Evolutionary conservation across 1,140 invertebrate species (phyloP).

Genomic region (Drosophila baimaii): DNA sequence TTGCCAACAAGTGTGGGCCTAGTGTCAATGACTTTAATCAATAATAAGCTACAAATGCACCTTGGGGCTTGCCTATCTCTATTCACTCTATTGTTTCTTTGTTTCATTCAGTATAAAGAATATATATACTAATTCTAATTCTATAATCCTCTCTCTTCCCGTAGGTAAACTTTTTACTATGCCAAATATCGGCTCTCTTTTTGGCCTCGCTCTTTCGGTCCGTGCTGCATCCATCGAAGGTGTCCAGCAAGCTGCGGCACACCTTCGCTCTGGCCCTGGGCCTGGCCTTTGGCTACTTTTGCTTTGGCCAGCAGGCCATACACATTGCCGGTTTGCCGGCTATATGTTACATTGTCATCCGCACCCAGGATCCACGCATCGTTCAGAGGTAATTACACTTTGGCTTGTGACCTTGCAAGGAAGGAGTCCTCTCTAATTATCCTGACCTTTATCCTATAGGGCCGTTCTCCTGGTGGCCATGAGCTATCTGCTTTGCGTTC

Average conservation of each 20-base stretch:
- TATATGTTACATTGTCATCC: slow-evolving; percentile 90
- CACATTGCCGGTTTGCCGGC: slow-evolving; percentile 90
- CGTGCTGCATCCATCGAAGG: slow-evolving; percentile 87
- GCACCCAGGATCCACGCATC: slow-evolving; percentile 86
- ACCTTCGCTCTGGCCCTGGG: slow-evolving; percentile 90
- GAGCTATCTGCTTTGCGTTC: slow-evolving; percentile 92
- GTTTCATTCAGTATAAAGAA: neutral
- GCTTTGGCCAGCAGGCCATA: slow-evolving; percentile 93
- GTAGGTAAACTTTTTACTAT: slow-evolving; percentile 93
- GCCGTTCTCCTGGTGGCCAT: slow-evolving; percentile 90
- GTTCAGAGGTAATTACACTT: slow-evolving; percentile 86
- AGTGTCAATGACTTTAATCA: slow-evolving; percentile 15
- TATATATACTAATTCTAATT: neutral
- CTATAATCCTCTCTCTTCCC: slow-evolving; percentile 72
- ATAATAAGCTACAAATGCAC: neutral
- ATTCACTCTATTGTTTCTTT: slow-evolving; percentile 6
- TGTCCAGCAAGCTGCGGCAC: slow-evolving; percentile 89
- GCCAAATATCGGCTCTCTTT: slow-evolving; percentile 91
- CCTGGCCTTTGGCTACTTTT: slow-evolving; percentile 92
- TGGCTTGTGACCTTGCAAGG: too few relatives aligned
- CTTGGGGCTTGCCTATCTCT: neutral
- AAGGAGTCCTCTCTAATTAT: neutral
- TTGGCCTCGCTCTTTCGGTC: slow-evolving; percentile 90
- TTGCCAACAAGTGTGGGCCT: slow-evolving; percentile 2
- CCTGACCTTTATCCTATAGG: slow-evolving; percentile 85